Evolutionary conservation across 1,140 invertebrate genomes (phyloP).

Genomic region (Trialeurodes vaporariorum): DNA sequence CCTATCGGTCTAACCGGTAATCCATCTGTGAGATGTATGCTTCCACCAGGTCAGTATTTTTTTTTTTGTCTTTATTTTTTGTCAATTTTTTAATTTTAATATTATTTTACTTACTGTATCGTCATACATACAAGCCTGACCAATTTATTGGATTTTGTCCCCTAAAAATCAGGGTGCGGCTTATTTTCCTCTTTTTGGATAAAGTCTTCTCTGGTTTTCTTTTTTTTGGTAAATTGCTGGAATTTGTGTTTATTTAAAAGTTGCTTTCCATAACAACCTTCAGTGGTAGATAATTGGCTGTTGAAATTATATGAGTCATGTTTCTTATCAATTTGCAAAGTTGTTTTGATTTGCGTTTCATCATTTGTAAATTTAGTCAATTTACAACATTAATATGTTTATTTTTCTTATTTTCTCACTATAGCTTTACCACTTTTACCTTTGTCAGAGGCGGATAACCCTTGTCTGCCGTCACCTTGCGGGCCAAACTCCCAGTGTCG

Average conservation of each 20-base stretch:
- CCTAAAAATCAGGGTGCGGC: background rate
- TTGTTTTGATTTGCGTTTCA: no score
- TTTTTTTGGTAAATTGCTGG: no score
- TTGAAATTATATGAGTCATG: no score
- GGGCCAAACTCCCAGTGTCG: conserved; percentile 37
- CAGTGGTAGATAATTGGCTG: no score
- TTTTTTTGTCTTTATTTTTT: conserved; percentile 3
- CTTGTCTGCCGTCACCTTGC: conserved; percentile 36
- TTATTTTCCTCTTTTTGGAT: background rate
- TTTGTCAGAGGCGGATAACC: conserved; percentile 15
- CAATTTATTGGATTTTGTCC: background rate
- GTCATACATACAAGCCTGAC: no score
- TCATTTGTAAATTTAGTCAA: background rate
- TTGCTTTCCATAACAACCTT: no score
- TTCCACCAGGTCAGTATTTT: conserved; percentile 20
- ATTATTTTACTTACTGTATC: no score
- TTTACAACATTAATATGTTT: background rate
- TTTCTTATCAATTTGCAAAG: no score
- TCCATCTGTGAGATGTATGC: conserved; percentile 35
- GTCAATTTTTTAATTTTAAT: conserved; percentile 5
- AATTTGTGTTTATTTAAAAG: no score
- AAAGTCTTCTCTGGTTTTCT: no score
- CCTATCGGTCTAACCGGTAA: conserved; percentile 36
- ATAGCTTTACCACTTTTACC: conserved; percentile 13
- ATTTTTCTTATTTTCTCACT: conserved; percentile 7